Evolutionary conservation across 30 jellyfish, hydroid and myxozoan genomes (phyloP).

Genomic region (Rhopilema esculentum): DNA sequence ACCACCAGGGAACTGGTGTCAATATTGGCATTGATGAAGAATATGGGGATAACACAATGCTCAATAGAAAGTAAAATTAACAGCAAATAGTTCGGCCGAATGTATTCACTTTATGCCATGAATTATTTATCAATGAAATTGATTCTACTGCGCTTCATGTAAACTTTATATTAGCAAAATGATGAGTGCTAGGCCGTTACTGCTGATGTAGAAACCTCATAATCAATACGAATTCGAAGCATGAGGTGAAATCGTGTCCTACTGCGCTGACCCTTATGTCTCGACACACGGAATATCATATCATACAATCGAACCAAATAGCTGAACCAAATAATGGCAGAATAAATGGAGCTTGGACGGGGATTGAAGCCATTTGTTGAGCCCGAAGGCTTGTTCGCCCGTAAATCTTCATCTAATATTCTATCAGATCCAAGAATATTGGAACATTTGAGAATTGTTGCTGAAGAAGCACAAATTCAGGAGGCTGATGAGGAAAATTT

Average conservation of each 20-base stretch:
- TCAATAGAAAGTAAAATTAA: constrained; percentile 27
- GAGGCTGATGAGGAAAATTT: constrained; percentile 66
- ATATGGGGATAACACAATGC: constrained; percentile 56
- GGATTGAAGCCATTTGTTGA: constrained; percentile 52
- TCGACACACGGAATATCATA: neutral
- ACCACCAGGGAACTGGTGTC: constrained; percentile 55
- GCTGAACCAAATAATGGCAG: neutral
- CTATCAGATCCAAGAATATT: constrained; percentile 81
- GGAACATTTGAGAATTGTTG: constrained; percentile 78
- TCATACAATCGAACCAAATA: neutral
- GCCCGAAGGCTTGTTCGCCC: constrained; percentile 78
- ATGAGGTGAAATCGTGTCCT: neutral
- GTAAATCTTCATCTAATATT: constrained; percentile 74
- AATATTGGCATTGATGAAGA: constrained; percentile 23
- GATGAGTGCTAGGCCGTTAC: neutral
- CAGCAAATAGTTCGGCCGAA: constrained; percentile 23
- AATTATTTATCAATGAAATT: constrained; percentile 13
- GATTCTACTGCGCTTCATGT: neutral
- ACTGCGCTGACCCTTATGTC: neutral
- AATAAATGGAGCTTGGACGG: constrained; percentile 53
- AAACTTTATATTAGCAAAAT: neutral
- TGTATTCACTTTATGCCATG: neutral
- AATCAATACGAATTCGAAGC: neutral
- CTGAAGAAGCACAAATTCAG: constrained; percentile 71
- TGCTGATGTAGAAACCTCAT: neutral